phyloP scores from a whole-genome alignment of 2,113 vertebrate genomes.

The Oreochromis tanganicae region DNA sequence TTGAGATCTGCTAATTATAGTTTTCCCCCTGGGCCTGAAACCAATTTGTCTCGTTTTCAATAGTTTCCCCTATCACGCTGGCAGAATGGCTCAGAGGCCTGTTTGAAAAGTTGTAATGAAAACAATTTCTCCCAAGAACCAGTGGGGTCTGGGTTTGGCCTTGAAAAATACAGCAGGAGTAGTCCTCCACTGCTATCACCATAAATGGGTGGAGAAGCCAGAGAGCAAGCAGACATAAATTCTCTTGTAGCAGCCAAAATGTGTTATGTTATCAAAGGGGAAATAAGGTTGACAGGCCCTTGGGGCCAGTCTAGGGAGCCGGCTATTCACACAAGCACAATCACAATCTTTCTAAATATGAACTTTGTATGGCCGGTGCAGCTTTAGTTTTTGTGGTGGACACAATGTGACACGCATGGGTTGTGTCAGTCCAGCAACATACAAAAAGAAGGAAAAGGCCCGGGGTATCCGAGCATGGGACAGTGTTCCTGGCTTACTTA shows the following conservation, averaged over 20 bases:
- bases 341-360: conserved; percentile 57
- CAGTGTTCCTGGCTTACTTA: conserved; percentile 18
- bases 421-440: neutral
- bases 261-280: conserved; percentile 31
- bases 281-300: conserved; percentile 49
- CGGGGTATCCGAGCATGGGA: neutral
- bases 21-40: conserved; percentile 26
- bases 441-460: conserved; percentile 27
- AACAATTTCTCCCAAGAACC: conserved; percentile 32
- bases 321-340: conserved; percentile 55
- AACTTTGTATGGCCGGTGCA: conserved; percentile 18
- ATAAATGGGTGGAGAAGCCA: neutral
- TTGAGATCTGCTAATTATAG: conserved; percentile 52
- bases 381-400: conserved; percentile 50
- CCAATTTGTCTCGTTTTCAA: conserved; percentile 60
- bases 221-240: conserved; percentile 20
- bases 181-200: conserved; percentile 14
- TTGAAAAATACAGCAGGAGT: neutral
- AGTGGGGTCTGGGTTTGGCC: conserved; percentile 9
- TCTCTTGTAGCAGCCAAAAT: conserved; percentile 36
- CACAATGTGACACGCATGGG: conserved; percentile 39
- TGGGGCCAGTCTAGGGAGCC: conserved; percentile 10
- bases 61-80: conserved; percentile 19
- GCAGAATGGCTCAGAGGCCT: conserved; percentile 1
- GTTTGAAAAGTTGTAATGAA: conserved; percentile 42